Evolutionary conservation across 2,113 vertebrate genomes (phyloP).

Genomic region (Catharus minimus): DNA sequence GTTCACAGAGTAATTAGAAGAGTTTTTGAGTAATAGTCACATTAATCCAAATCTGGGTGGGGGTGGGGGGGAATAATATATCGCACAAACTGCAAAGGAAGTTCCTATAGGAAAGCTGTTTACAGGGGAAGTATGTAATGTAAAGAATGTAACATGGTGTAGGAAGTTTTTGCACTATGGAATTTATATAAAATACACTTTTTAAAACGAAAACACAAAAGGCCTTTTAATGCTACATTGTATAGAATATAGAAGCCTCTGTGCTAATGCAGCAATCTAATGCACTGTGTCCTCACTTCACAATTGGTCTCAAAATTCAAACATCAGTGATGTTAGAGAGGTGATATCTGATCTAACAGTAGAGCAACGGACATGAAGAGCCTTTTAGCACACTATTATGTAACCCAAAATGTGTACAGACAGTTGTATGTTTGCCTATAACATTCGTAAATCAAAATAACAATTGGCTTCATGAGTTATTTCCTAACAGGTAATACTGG

Average conservation of each 20-base stretch:
- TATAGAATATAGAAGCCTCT: slow-evolving; percentile 32
- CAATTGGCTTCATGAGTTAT: not conserved
- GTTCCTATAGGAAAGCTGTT: slow-evolving; percentile 35
- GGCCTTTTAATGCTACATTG: slow-evolving; percentile 44
- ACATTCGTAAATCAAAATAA: not conserved
- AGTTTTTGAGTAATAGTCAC: not conserved
- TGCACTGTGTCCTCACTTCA: slow-evolving; percentile 33
- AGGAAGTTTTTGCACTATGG: slow-evolving; percentile 59
- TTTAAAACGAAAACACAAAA: slow-evolving; percentile 58
- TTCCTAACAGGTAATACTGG: not conserved
- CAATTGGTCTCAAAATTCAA: slow-evolving; percentile 26
- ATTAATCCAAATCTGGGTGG: not conserved
- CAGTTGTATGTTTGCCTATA: not conserved
- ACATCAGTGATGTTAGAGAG: not conserved
- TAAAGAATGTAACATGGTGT: slow-evolving; percentile 50
- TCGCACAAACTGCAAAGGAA: slow-evolving; percentile 47
- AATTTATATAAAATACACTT: slow-evolving; percentile 50
- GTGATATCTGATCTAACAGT: slow-evolving; percentile 9
- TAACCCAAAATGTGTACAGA: not conserved
- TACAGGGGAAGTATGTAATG: slow-evolving; percentile 9
- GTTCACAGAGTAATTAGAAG: not conserved
- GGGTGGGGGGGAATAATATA: not conserved
- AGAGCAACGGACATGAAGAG: slow-evolving; percentile 14
- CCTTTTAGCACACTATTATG: not conserved
- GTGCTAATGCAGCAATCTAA: not conserved